Percentiles rank a stretch among this genome's conserved stretches.
Conservation (phyloP, 2,797 vertebrate genomes). For the Ataeniobius toweri region DNA sequence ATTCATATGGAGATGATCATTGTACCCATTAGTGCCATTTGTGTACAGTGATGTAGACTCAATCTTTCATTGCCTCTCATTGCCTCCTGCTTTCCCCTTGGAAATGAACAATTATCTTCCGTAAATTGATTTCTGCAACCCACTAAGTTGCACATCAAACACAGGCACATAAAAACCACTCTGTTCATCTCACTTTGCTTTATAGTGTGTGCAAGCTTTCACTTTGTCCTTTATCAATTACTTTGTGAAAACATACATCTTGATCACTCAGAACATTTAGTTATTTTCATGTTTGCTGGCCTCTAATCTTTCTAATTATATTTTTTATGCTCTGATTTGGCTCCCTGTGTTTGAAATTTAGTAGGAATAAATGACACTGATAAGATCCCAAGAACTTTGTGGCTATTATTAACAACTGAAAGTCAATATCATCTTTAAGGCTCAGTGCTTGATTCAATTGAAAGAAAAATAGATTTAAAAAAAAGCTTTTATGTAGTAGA, state of each 20-base stretch:
- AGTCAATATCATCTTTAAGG: slow-evolving; percentile 34
- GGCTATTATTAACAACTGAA: slow-evolving; percentile 63
- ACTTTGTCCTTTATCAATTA: slow-evolving; percentile 48
- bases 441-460: slow-evolving; percentile 21
- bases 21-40: slow-evolving; percentile 78
- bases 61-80: slow-evolving; percentile 71
- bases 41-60: slow-evolving; percentile 67
- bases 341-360: slow-evolving; percentile 60
- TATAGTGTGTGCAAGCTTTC: slow-evolving; percentile 5
- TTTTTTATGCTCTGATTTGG: slow-evolving; percentile 62
- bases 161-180: slow-evolving; percentile 24
- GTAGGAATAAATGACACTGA: slow-evolving; percentile 52
- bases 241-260: slow-evolving; percentile 57
- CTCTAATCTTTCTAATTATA: slow-evolving; percentile 75
- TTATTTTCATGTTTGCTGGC: slow-evolving; percentile 66
- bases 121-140: slow-evolving; percentile 75
- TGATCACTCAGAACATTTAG: slow-evolving; percentile 67
- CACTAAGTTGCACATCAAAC: slow-evolving; percentile 38
- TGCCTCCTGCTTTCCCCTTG: slow-evolving; percentile 60
- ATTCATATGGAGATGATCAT: slow-evolving; percentile 78
- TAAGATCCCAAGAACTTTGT: slow-evolving; percentile 36
- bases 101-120: slow-evolving; percentile 76
- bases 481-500: slow-evolving; percentile 7
- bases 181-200: slow-evolving; percentile 26
- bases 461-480: neutral